Conservation (phyloP, 2,113 vertebrate genomes). For the Chlorodrepanis virens region DNA sequence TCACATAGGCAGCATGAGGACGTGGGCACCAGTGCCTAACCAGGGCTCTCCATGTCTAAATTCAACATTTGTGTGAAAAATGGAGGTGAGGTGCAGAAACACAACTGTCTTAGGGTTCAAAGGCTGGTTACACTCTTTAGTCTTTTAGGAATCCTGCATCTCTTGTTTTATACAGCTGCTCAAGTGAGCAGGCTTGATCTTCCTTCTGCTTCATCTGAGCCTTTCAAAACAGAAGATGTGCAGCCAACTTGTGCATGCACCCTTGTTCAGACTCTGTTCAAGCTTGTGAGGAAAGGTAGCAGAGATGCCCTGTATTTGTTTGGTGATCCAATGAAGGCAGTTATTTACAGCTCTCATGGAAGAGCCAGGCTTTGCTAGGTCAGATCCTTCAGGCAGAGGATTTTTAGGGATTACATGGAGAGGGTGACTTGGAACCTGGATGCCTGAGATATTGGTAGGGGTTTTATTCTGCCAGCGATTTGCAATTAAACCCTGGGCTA, state of each 20-base stretch:
- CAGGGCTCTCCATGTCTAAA: neutral
- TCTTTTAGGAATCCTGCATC: neutral
- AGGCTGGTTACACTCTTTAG: neutral
- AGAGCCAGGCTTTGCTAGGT: neutral
- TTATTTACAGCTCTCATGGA: neutral
- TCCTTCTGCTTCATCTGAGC: neutral
- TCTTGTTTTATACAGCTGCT: neutral
- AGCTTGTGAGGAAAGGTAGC: neutral
- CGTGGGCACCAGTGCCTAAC: neutral
- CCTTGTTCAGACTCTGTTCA: neutral
- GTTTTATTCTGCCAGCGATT: neutral
- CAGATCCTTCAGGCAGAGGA: neutral
- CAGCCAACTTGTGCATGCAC: accelerated
- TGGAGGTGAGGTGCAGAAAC: neutral
- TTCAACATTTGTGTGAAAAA: neutral
- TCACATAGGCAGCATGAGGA: neutral
- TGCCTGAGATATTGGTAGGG: neutral
- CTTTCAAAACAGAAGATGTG: neutral
- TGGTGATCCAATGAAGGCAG: neutral
- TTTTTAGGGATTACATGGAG: neutral
- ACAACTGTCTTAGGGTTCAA: neutral
- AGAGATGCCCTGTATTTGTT: neutral
- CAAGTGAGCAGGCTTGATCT: neutral
- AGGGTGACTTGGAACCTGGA: neutral
- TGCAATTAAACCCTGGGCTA: neutral